Evolutionary conservation across 2,888 invertebrate species (phyloP), one percentile per base, ranked within the genome.

Genomic region (Hypsopygia costalis): DNA sequence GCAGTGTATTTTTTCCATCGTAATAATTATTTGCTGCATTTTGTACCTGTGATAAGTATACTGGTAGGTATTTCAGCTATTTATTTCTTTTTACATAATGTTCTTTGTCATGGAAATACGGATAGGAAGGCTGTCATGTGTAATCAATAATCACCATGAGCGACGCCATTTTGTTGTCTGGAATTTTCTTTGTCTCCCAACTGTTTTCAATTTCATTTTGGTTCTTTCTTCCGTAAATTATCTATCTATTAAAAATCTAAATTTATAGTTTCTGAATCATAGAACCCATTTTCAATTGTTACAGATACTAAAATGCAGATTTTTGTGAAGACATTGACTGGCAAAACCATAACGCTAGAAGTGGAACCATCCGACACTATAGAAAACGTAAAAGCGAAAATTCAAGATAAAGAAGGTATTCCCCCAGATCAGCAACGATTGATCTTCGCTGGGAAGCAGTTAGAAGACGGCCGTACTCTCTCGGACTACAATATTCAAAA

Each of bases 371-470:
- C 94, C 1, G 95, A 96, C 69, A 94, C 95, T 6, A 95, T 96
- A 65, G 95, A 96, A 87, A 95, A 96, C 93, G 95, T 96, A 36
- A 96, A 96, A 76, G 92, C 94, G 31, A 94, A 95, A 76, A 95
- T 95, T 68, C 94, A 95, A 77, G 94, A 94, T 70, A 94, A 94
- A 81, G 94, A 94, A 82, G 94, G 93, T 57, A 93, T 93, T 72
- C 93, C 93, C 48, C 92, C 92, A 71, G 94, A 94, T 75, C 94
- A 94, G 72, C 94, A 94, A 73, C 49, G 63, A 22, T 38, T 61
- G 11, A 64, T 64, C 44, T 64, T 64, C 34, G 64, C 64, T 22
- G 66, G 66, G 0, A 66, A 66, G 34, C 65, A 63, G n/a, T 29
- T 65, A 0, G 62, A 37, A 49, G 63, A 49, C 41, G 61, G 64